Base-by-base conservation (phyloP, 1,140 invertebrate species). In the Saccostrea cuccullata region DNA sequence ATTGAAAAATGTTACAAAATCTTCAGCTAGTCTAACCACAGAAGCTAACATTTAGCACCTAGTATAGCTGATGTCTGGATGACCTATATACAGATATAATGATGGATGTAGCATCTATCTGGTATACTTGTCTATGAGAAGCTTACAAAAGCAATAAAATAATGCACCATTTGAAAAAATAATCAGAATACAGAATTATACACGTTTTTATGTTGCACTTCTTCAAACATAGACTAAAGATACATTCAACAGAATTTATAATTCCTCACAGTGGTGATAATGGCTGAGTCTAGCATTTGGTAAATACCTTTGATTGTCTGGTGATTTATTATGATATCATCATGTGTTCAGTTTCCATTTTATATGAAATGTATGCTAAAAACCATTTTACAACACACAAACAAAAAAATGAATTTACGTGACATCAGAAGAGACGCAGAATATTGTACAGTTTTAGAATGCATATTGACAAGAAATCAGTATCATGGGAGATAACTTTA, bases 71-170 rank as follows among this genome's bases (percentile, higher is more conserved):
- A 36, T 11, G 26, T 36, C 30, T 4, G 15, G 70, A 30, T 36
- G 70, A 36, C 30, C 13, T 77, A 15, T 77, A 13, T 77, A 77
- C 26, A 77, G 13, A 8, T n/a, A 64, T 77, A 36, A 77, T 77
- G 70, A 77, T 60, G 70, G 23, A 30, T 77, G 70, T 77, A 77
- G 70, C 70, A 77, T 77, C 70, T 77, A 77, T 77, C 58, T 77
- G 70, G 70, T 36, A 15, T 77, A 77, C 12, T 77, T 30, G 23
- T 77, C 70, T 77, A 77, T 36, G 30, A 77, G 70, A 77, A 77
- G 70, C 70, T 77, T 77, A 77, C 70, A 77, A 36, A 77, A 77
- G 70, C 70, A 77, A 77, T 77, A 26, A 77, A 36, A 64, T 36
- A 64, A 77, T 77, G 70, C 70, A 77, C 70, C 70, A 77, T 77